These are phyloP conservation scores for Leucophenga maculata DNA, from an alignment of 2,888 invertebrate species.

Conservation along the genomic window DNA sequence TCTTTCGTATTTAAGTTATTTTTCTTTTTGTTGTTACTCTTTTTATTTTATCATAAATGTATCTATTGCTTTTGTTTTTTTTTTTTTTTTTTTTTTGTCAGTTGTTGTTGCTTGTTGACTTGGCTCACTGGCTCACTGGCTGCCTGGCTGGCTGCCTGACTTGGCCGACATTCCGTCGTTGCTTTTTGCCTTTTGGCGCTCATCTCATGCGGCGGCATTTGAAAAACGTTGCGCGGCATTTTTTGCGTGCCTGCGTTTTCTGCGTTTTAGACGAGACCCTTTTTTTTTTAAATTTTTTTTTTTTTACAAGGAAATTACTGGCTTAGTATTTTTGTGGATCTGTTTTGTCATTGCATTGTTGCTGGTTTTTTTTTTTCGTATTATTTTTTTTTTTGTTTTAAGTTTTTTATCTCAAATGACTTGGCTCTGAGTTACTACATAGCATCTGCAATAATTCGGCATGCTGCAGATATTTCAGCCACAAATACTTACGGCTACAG, in stretches of 20 bases:
- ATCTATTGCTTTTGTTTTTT: constrained; percentile 7
- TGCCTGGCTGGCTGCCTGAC: neutral
- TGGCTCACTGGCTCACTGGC: constrained; percentile 13
- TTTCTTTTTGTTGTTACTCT: neutral
- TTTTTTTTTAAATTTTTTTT: constrained; percentile 13
- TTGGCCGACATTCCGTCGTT: constrained; percentile 3
- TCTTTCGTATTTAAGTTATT: neutral
- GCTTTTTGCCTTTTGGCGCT: constrained; percentile 21
- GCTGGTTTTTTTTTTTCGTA: constrained; percentile 21
- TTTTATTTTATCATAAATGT: neutral
- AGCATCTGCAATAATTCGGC: no score
- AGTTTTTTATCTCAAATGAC: no score
- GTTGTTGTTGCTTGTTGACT: constrained; percentile 10
- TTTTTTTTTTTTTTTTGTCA: constrained; percentile 22
- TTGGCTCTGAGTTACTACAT: no score
- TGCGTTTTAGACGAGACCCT: constrained; percentile 4
- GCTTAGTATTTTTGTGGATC: constrained; percentile 19
- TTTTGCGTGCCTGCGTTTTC: constrained; percentile 49
- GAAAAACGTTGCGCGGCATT: constrained; percentile 62
- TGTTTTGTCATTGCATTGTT: constrained; percentile 52
- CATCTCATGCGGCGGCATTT: constrained; percentile 55
- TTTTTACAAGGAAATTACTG: constrained; percentile 19
- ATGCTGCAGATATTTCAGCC: no score
- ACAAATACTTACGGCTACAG: no score
- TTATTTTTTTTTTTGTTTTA: no score